Conservation (phyloP, 2,888 invertebrate species). For the Megamerina dolium region DNA sequence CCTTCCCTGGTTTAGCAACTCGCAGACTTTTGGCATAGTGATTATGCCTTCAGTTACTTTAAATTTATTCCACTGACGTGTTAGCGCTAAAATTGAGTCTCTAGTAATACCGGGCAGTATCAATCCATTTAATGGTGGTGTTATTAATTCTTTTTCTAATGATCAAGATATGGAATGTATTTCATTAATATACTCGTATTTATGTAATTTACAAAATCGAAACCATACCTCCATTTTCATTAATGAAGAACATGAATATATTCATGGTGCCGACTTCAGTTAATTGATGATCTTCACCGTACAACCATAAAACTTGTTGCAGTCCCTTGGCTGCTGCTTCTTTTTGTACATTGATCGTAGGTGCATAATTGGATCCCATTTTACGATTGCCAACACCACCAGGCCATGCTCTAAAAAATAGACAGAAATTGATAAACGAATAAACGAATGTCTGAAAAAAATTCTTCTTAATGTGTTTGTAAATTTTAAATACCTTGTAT, state of each 20-base stretch:
- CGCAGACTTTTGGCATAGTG: conserved; percentile 75
- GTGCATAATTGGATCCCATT: conserved; percentile 91
- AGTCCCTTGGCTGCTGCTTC: conserved; percentile 69
- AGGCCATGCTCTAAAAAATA: conserved; percentile 67
- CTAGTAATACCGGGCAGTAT: conserved; percentile 94
- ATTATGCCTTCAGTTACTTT: conserved; percentile 73
- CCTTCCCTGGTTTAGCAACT: conserved; percentile 70
- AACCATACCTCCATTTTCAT: conserved; percentile 72
- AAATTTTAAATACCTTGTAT: conserved; percentile 51
- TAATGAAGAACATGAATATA: conserved; percentile 80
- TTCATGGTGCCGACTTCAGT: conserved; percentile 99
- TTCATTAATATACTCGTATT: background rate
- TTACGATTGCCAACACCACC: conserved; percentile 92
- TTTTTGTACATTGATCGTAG: conserved; percentile 78
- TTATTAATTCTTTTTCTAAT: conserved; percentile 81
- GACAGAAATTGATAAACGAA: background rate
- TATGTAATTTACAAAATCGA: conserved; percentile 14
- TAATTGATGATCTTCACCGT: conserved; percentile 84
- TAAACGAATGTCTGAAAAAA: background rate
- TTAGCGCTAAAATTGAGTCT: conserved; percentile 76
- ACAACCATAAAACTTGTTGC: conserved; percentile 95
- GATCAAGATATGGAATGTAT: conserved; percentile 2
- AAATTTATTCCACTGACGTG: conserved; percentile 78
- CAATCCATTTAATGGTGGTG: conserved; percentile 88
- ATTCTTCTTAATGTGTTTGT: background rate